phyloP scores from a whole-genome alignment of 1,140 invertebrate species.

The Drosophila rhopaloa region DNA sequence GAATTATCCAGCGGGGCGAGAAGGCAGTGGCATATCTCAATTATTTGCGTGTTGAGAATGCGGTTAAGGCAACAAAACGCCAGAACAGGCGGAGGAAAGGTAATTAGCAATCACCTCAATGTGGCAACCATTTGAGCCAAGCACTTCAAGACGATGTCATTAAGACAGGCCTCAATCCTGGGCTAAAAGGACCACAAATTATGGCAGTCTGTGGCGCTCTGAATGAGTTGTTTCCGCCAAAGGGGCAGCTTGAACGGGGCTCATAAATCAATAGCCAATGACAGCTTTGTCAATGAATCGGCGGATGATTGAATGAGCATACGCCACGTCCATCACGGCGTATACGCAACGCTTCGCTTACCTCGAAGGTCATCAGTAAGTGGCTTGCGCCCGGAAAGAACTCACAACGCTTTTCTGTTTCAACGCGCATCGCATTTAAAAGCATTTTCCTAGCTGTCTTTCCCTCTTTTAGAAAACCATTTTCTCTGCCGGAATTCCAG shows the following conservation, averaged over 20 bases:
- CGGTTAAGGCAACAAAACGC: slow-evolving; percentile 65
- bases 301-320: slow-evolving; percentile 63
- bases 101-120: slow-evolving; percentile 58
- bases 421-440: slow-evolving; percentile 49
- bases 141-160: slow-evolving; percentile 49
- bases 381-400: slow-evolving; percentile 33
- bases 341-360: slow-evolving; percentile 57
- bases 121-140: slow-evolving; percentile 63
- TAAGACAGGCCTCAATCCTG: slow-evolving; percentile 31
- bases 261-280: slow-evolving; percentile 59
- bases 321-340: slow-evolving; percentile 58
- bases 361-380: slow-evolving; percentile 74
- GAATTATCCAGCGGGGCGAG: slow-evolving; percentile 48
- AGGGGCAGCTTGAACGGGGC: not conserved
- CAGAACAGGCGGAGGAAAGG: slow-evolving; percentile 4
- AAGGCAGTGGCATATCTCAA: slow-evolving; percentile 33
- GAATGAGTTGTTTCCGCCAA: slow-evolving; percentile 51
- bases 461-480: slow-evolving; percentile 56
- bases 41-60: slow-evolving; percentile 63
- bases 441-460: slow-evolving; percentile 39
- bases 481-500: slow-evolving; percentile 44
- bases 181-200: slow-evolving; percentile 52
- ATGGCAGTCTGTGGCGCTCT: slow-evolving; percentile 47
- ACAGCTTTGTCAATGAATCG: slow-evolving; percentile 62
- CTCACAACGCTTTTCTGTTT: slow-evolving; percentile 41